These are phyloP conservation scores for Cynopterus brachyotis DNA, from an alignment of 2,113 vertebrate genomes.

Conservation along the genomic window DNA sequence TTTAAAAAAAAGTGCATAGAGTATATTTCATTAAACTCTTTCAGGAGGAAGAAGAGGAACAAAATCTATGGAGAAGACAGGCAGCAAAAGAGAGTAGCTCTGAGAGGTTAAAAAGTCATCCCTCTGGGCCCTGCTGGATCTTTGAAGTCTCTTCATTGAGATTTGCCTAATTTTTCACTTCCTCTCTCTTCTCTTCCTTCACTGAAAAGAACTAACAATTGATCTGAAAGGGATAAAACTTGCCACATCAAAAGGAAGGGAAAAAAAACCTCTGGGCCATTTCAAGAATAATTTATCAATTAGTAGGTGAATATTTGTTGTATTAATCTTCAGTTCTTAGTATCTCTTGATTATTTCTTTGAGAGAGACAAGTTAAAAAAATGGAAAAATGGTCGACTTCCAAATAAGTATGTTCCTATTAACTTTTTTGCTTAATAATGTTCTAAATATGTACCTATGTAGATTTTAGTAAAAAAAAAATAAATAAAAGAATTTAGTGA, in stretches of 20 bases:
- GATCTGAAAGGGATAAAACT: background rate
- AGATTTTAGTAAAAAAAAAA: background rate
- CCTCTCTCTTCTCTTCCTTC: background rate
- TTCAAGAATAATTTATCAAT: background rate
- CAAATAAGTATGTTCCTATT: background rate
- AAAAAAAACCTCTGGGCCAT: no score
- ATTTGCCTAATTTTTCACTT: background rate
- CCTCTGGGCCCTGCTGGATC: background rate
- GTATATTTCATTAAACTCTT: background rate
- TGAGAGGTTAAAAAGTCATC: background rate
- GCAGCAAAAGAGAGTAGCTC: background rate
- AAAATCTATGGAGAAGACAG: fast-evolving
- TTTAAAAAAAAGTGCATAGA: background rate
- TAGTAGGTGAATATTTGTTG: background rate
- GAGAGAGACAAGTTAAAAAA: background rate
- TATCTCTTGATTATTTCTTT: background rate
- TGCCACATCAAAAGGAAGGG: background rate
- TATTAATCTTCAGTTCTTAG: background rate
- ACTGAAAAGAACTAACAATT: background rate
- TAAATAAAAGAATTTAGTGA: background rate
- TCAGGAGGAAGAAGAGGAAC: background rate
- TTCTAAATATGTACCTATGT: background rate
- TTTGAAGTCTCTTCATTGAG: background rate
- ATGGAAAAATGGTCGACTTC: background rate
- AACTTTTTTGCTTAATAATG: background rate